Base-by-base conservation (phyloP, 2,797 vertebrate genomes). In the Linurgus olivaceus region DNA sequence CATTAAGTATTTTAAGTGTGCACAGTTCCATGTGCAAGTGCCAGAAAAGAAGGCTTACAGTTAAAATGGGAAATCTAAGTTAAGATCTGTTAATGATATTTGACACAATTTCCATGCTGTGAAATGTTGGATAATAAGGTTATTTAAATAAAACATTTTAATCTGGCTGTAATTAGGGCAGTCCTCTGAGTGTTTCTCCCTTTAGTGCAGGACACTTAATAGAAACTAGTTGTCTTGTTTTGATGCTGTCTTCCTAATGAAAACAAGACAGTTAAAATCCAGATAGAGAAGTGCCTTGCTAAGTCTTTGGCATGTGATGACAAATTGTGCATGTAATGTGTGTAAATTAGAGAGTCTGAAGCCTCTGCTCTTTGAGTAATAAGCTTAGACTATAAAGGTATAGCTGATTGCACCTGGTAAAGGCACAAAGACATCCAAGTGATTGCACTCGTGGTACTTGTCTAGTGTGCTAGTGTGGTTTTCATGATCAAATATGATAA, bases 121-220 rank as follows among this genome's bases (percentile, higher is more conserved):
- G 74, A 91, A 76, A 50, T 86, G 45, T 29, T 91, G 89, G 50
- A 24, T 88, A 88, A 84, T 90, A 79, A 78, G 37, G 48, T 80
- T 90, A 78, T 91, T 94, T 86, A 80, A 94, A 88, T 82, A 79
- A 88, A 78, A 57, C 42, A 35, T 62, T 78, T 83, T 63, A 85
- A 88, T 92, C 81, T 92, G 77, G 7, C 38, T 87, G 61, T 47
- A 81, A 92, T 90, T 73, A 72, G 78, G 65, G 48, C 70, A 63
- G 4, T 86, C 70, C 82, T 90, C 4, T 31, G 78, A 72, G 50
- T 74, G 54, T 75, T 83, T 44, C 59, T 91, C 55, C 76, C 23
- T 73, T 91, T 76, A 86, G 55, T 81, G 29, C 55, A 79, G 55
- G 48, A 70, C 86, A 18, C 63, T 72, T 68, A 31, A 9, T 94